These are phyloP conservation scores for Catharus ustulatus DNA, from an alignment of 2,797 vertebrate genomes.

Conservation along the genomic window DNA sequence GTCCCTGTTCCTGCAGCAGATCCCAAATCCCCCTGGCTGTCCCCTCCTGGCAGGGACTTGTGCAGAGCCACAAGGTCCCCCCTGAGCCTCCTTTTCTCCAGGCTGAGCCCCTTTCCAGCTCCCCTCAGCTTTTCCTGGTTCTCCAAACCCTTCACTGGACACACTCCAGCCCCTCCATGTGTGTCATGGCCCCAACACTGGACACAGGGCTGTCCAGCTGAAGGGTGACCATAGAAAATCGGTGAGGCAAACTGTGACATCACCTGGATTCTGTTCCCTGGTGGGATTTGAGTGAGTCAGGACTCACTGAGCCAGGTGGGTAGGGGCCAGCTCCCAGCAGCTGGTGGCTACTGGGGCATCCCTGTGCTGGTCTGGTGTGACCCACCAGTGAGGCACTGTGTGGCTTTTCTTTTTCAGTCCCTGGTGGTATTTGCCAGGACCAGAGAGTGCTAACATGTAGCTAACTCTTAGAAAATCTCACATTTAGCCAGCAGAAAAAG, in stretches of 20 bases:
- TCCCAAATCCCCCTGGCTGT: accelerated
- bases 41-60: background rate
- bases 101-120: background rate
- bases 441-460: no score
- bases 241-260: background rate
- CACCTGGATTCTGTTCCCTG: background rate
- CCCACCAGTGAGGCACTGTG: background rate
- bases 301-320: background rate
- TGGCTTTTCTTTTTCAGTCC: no score
- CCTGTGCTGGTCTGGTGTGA: background rate
- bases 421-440: no score
- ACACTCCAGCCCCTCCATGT: accelerated
- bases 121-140: accelerated
- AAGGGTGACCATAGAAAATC: background rate
- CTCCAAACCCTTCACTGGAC: background rate
- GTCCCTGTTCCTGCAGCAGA: background rate
- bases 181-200: accelerated
- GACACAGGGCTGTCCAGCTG: background rate
- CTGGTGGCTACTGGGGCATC: background rate
- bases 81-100: background rate
- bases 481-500: no score
- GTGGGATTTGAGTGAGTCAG: background rate
- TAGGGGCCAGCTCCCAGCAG: background rate
- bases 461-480: no score
- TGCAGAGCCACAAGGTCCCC: background rate